These are phyloP conservation scores for Diabrotica balteata DNA, from an alignment of 2,888 invertebrate genomes.

Conservation along the genomic window DNA sequence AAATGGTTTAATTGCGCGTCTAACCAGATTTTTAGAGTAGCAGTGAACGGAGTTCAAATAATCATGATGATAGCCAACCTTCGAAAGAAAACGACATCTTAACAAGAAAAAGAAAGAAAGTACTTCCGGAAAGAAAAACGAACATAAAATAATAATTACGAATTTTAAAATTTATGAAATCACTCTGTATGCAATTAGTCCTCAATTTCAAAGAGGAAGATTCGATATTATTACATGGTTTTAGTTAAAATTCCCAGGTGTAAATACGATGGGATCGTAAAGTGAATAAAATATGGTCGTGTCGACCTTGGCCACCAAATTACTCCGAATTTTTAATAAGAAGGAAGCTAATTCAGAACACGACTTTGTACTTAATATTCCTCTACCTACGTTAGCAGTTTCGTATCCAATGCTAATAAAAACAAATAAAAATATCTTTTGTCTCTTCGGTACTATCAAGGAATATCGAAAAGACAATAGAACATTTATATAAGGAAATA, in stretches of 20 bases:
- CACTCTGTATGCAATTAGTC: too few species aligned
- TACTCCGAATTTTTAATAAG: conserved; percentile 27
- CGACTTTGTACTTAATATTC: conserved; percentile 21
- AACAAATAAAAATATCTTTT: conserved; percentile 20
- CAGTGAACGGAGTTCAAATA: too few species aligned
- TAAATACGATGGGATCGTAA: conserved; percentile 23
- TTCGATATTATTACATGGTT: background rate
- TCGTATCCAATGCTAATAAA: conserved; percentile 22
- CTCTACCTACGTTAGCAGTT: conserved; percentile 17
- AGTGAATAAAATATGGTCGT: conserved; percentile 23
- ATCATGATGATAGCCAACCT: too few species aligned
- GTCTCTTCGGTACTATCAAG: background rate
- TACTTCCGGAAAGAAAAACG: too few species aligned
- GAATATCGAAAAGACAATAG: background rate
- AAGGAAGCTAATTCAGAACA: conserved; percentile 25
- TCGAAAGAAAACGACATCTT: too few species aligned
- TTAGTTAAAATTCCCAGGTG: conserved; percentile 23
- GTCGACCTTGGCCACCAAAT: conserved; percentile 29
- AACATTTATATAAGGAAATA: background rate
- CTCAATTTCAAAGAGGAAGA: background rate
- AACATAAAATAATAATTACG: too few species aligned
- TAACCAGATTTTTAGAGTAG: too few species aligned
- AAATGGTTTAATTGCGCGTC: too few species aligned
- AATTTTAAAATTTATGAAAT: too few species aligned
- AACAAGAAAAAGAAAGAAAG: too few species aligned